Percentiles rank a stretch among this genome's conserved stretches.
These are phyloP conservation scores for Aleiodes leptofemur DNA, from an alignment of 2,888 invertebrate species.

Conservation along the genomic window DNA sequence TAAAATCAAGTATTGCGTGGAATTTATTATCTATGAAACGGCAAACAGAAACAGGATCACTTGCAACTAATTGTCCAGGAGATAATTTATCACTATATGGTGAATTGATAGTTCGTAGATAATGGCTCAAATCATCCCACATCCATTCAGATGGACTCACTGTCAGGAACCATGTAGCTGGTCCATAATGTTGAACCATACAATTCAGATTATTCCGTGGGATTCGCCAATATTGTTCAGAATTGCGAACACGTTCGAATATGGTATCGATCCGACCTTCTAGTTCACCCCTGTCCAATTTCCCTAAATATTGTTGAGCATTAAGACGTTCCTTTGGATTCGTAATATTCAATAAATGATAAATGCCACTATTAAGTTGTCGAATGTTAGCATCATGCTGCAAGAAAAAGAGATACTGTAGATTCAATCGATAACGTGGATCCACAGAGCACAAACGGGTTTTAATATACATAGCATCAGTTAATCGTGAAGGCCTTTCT, in stretches of 20 bases:
- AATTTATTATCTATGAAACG: no score
- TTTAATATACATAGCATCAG: no score
- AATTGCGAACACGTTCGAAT: slow-evolving; percentile 61
- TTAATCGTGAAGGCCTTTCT: no score
- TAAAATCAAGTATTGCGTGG: no score
- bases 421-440: slow-evolving; percentile 38
- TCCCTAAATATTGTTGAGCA: slow-evolving; percentile 58
- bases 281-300: slow-evolving; percentile 58
- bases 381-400: slow-evolving; percentile 53
- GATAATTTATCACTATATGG: slow-evolving; percentile 54
- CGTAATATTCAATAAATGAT: slow-evolving; percentile 59
- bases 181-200: slow-evolving; percentile 59
- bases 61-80: slow-evolving; percentile 52
- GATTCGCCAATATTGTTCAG: slow-evolving; percentile 58
- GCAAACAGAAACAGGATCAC: no score
- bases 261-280: slow-evolving; percentile 61
- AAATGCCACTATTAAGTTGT: slow-evolving; percentile 59
- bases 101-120: slow-evolving; percentile 57
- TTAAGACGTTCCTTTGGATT: slow-evolving; percentile 56
- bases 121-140: slow-evolving; percentile 59
- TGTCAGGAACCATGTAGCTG: slow-evolving; percentile 60
- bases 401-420: slow-evolving; percentile 56
- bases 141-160: slow-evolving; percentile 47
- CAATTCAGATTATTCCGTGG: slow-evolving; percentile 58
- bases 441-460: no score